Evolutionary conservation across 1,140 invertebrate genomes (phyloP).

Genomic region (Spodoptera litura): DNA sequence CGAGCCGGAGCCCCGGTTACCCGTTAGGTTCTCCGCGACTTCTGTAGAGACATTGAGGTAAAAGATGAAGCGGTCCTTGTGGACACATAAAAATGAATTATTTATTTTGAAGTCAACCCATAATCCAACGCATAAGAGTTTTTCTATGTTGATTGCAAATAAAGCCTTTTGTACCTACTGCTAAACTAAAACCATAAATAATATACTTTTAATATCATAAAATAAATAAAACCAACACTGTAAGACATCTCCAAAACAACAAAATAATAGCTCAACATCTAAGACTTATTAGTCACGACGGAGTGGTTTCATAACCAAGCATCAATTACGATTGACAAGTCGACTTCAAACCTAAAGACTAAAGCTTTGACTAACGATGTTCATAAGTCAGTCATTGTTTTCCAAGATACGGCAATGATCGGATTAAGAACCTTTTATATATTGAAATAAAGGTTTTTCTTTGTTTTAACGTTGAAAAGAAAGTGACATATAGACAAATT

Average conservation of each 20-base stretch:
- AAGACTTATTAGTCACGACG: conserved; percentile 1
- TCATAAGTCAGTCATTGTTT: conserved; percentile 25
- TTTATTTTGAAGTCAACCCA: too few species aligned
- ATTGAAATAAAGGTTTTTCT: neutral
- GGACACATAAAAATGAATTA: too few species aligned
- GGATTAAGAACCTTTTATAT: conserved; percentile 23
- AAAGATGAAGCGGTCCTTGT: too few species aligned
- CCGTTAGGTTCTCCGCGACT: too few species aligned
- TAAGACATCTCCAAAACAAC: neutral
- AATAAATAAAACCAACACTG: neutral
- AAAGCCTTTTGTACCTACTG: too few species aligned
- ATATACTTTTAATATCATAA: neutral
- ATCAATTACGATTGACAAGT: conserved; percentile 27
- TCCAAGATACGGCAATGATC: neutral
- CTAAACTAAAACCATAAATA: too few species aligned
- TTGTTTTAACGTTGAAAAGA: conserved; percentile 5
- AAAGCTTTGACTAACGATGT: conserved; percentile 7
- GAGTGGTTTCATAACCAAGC: conserved; percentile 14
- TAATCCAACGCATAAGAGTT: too few species aligned
- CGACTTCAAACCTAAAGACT: conserved; percentile 12
- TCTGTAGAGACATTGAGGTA: too few species aligned
- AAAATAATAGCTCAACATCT: neutral
- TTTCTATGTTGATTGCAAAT: too few species aligned
- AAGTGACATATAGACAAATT: neutral
- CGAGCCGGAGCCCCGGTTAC: too few species aligned